A percentile compares a stretch with the other conserved stretches of the same genome.
These are phyloP conservation scores for Poeciliopsis turrubarensis DNA, from an alignment of 2,113 vertebrate species.

Conservation along the genomic window DNA sequence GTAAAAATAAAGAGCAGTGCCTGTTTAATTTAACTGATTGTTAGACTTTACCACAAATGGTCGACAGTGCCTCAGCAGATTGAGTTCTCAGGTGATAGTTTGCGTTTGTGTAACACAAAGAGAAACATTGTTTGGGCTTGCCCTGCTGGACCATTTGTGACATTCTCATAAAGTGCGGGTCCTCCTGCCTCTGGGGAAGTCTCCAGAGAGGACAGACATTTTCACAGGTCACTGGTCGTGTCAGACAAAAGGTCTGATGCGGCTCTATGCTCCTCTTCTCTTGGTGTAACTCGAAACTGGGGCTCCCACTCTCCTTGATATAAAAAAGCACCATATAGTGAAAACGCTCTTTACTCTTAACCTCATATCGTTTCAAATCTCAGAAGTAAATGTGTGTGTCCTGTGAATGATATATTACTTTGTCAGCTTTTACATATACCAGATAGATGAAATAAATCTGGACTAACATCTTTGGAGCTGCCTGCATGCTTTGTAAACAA, in stretches of 20 bases:
- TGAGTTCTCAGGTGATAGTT: constrained; percentile 46
- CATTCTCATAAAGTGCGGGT: constrained; percentile 55
- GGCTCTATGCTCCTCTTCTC: constrained; percentile 40
- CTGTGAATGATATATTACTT: constrained; percentile 24
- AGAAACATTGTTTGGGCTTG: constrained; percentile 50
- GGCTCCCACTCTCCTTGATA: constrained; percentile 26
- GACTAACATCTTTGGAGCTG: constrained; percentile 40
- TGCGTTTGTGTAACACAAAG: constrained; percentile 47
- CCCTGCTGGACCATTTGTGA: constrained; percentile 52
- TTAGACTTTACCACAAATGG: background rate
- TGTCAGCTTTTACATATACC: constrained; percentile 24
- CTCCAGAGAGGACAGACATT: constrained; percentile 63
- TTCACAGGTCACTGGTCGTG: constrained; percentile 71
- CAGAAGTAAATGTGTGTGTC: constrained; percentile 26
- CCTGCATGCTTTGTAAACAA: constrained; percentile 52
- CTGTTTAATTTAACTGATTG: background rate
- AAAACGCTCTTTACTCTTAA: constrained; percentile 47
- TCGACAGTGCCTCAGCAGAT: background rate
- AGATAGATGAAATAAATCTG: constrained; percentile 37
- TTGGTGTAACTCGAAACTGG: constrained; percentile 69
- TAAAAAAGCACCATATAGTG: constrained; percentile 39
- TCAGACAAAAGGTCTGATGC: constrained; percentile 63
- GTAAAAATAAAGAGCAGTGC: background rate
- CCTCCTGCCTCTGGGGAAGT: constrained; percentile 39
- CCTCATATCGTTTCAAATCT: constrained; percentile 42